Base-by-base conservation (phyloP, 2,797 vertebrate genomes). In the Pempheris klunzingeri region DNA sequence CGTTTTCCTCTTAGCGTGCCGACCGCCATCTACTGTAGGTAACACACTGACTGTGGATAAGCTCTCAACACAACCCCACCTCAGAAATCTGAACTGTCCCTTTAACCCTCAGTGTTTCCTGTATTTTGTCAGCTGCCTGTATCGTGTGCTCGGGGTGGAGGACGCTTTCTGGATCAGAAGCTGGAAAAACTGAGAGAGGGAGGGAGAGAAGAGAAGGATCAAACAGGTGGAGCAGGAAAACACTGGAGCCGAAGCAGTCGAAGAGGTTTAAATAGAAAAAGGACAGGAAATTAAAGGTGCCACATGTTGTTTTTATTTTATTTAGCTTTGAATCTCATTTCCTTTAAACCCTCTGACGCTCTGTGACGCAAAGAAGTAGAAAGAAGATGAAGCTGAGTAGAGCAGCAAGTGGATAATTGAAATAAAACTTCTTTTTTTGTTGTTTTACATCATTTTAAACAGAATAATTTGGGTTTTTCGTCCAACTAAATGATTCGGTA, bases 201-300 rank as follows among this genome's bases (percentile, higher is more conserved):
- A 20, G 58, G 32, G 26, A 26, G 24, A 30, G n/a, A 54, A 61
- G 13, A 38, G 49, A 24, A 28, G 30, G 61, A 18, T 32, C 54
- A 55, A 11, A 15, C 18, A 30, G 52, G 62, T 0, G 49, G 44
- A 81, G 52, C 22, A 52, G 61, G 52, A 28, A 46, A 64, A 60
- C 57, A 20, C 46, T 7, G 74, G 59, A 76, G 55, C 24, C 17
- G n/a, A n/a, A n/a, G 43, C 3, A 74, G 57, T 9, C 8, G 1
- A 50, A 49, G 32, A 1, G 28, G 10, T 32, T 1, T 1, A 49
- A 50, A 49, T 2, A 1, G 30, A 57, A 22, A 66, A n/a, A 74
- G 75, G 70, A 69, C 77, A 69, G 82, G 82, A 82, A 83, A 78
- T 69, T 67, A 67, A 74, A 68, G 49, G 36, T 41, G 63, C 68